Conservation (phyloP, 2,797 vertebrate species). For the Lemur catta region DNA sequence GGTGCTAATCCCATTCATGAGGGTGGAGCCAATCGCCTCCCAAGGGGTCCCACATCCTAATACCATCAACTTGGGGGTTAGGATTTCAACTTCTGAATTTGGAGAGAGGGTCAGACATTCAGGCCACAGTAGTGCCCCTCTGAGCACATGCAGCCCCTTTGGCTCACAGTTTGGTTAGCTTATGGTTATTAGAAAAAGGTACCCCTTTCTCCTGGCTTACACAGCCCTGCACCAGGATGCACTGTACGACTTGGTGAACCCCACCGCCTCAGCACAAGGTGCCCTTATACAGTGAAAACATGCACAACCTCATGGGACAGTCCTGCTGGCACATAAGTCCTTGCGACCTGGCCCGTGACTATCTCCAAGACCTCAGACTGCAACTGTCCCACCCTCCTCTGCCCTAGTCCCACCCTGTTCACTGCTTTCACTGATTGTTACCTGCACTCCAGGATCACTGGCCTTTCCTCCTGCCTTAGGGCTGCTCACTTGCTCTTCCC, state of each 20-base stretch:
- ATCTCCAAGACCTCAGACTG: neutral
- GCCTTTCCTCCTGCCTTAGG: neutral
- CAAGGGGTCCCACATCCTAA: neutral
- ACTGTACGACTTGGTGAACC: neutral
- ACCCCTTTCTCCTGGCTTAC: neutral
- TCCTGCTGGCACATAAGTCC: neutral
- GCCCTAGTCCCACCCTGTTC: neutral
- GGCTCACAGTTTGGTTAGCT: neutral
- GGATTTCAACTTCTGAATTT: neutral
- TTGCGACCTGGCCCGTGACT: neutral
- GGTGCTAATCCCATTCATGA: neutral
- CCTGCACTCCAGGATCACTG: neutral
- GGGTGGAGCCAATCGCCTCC: neutral
- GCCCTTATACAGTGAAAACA: neutral
- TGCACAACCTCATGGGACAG: neutral
- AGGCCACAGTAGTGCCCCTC: neutral
- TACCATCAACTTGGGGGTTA: neutral
- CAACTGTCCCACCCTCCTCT: neutral
- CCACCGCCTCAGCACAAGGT: neutral
- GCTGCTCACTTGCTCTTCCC: neutral
- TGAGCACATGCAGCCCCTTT: neutral
- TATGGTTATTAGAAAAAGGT: slow-evolving; percentile 1
- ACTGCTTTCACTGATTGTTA: neutral
- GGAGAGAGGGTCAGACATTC: neutral
- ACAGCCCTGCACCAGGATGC: neutral